Base-by-base conservation (phyloP, 1,140 invertebrate genomes). In the Apis cerana region DNA sequence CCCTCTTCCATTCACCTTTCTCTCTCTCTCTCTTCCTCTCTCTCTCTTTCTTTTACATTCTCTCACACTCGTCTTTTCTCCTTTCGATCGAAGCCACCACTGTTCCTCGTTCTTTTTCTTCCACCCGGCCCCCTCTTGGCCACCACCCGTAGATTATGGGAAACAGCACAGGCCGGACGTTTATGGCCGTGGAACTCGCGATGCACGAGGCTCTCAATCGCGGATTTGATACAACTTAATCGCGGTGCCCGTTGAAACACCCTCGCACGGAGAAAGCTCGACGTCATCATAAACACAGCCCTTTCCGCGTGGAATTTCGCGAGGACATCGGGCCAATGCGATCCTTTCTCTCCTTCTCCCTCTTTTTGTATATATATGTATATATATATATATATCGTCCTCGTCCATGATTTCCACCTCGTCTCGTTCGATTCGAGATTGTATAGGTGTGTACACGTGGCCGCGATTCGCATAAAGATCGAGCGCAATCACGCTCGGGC, bases 211-310 rank as follows among this genome's bases (percentile, higher is more conserved):
- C 84, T 84, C 91, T 91, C 86, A 89, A 92, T 92, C 87, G 88
- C 86, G 82, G 85, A 90, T 92, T 92, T 89, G 87, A 91, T 92
- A 92, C 90, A 91, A 92, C 91, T 92, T 92, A 92, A 92, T 92
- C 91, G 89, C 79, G 62, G 61, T 43, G 33, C 59, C 79, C 72
- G 72, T n/a, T 75, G 78, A 88, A 33, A 87, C 86, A 83, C 77
- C 78, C 81, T 83, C 76, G 80, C 86, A 88, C 59, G 58, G 48
- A 43, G 64, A n/a, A 76, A 17, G 54, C 61, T 15, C 67, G 75
- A 56, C 58, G 85, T 65, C 33, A 64, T 85, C 85, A 76, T 80
- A 87, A 84, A 87, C 65, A 85, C 85, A 80, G 67, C 76, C 79
- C 69, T 86, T 62, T 27, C 70, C 21, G 64, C 69, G 48, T 78